Base-by-base conservation (phyloP, 2,113 vertebrate genomes). In the Neolamprologus longior region DNA sequence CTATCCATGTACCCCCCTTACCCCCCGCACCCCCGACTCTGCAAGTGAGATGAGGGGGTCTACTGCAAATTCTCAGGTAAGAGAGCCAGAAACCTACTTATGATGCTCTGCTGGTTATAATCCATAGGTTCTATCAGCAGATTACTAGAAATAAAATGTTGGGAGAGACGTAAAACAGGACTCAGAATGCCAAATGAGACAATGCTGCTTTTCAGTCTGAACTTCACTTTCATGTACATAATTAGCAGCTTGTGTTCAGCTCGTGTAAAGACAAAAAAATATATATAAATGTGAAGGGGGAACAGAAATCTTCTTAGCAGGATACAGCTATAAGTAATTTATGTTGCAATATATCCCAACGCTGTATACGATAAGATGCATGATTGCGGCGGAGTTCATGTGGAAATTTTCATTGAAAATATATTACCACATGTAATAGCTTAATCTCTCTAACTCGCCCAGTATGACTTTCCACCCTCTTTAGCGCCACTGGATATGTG, bases 111-210 rank as follows among this genome's bases (percentile, higher is more conserved):
- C 91, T 89, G 80, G 93, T 96, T 89, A 91, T 96, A 96, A 96
- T 96, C 96, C 95, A 96, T 92, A 95, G 90, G 90, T 96, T 94
- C 93, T 95, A 96, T 96, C 94, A 95, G 93, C 91, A 96, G 95
- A 96, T 96, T 96, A 96, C 93, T 91, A 92, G 93, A 94, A 92
- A 93, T 93, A 92, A 95, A 94, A 94, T 91, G 93, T 94, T 94
- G 89, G 83, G 88, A 88, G 79, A 95, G 94, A 96, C 92, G 80
- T 92, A 95, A 95, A 94, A 89, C 92, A 86, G 86, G 92, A 94
- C 90, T 95, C 92, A 91, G 90, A 71, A 50, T 93, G 92, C 94
- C 93, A 95, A 91, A 92, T 85, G 91, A 95, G 91, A 96, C 95
- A 95, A 95, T 95, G 81, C 86, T 57, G 90, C 83, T 93, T 94